Conservation (phyloP, 2,797 vertebrate species). For the Clarias fuscus region DNA sequence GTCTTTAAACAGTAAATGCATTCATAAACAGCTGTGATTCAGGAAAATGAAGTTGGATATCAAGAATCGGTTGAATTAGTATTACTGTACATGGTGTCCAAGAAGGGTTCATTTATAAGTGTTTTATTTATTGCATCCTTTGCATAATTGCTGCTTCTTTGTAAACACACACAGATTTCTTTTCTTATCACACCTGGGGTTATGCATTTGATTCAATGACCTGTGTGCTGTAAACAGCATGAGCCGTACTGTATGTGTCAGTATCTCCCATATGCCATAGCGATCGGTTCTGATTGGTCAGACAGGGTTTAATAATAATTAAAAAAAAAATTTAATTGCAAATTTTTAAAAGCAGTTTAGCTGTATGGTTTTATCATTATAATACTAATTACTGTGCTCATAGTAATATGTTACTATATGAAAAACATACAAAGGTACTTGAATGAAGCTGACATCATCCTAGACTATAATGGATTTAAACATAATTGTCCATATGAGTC, state of each 20-base stretch:
- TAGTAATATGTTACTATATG: neutral
- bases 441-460: neutral
- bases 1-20: neutral
- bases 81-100: too few species aligned
- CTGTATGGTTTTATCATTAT: neutral
- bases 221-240: too few species aligned
- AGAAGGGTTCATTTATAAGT: too few species aligned
- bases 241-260: neutral
- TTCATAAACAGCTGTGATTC: neutral
- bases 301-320: neutral
- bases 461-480: neutral
- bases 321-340: neutral
- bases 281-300: neutral
- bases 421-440: neutral
- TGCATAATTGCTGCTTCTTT: too few species aligned
- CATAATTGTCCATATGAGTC: neutral
- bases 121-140: too few species aligned
- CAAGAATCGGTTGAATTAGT: neutral
- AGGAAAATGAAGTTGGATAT: slow-evolving; percentile 13
- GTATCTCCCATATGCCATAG: neutral
- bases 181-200: too few species aligned
- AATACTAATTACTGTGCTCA: neutral
- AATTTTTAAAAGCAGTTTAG: neutral
- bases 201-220: too few species aligned
- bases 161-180: too few species aligned